Base-by-base conservation (phyloP, 2,888 invertebrate genomes). In the Chromoteleia sp. region DNA sequence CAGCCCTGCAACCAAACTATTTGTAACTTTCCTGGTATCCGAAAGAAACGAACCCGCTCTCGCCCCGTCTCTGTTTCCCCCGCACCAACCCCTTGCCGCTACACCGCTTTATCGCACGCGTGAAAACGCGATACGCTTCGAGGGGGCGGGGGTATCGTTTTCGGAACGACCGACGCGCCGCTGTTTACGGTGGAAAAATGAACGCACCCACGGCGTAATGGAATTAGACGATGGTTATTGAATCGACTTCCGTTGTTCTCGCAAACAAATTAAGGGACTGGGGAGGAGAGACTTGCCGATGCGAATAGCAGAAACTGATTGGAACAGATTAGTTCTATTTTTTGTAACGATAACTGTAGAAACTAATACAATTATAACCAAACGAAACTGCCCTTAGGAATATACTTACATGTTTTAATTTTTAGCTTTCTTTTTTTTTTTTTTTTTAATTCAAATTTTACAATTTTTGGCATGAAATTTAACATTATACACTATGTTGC, bases 11-110 rank as follows among this genome's bases (percentile, higher is more conserved):
- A 91, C 91, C 91, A 91, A 91, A 91, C 91, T 92, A 91, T 91
- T 91, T 92, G 91, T 91, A 92, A 92, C 91, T 91, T 91, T 91
- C 91, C 91, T 91, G 91, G 91, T 91, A 92, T 92, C 91, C 91
- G 90, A 91, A 92, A 92, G 91, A 91, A 90, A 92, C 91, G 91
- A 91, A 89, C 88, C 89, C 86, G 86, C 85, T 85, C 78, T 75
- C 83, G 71, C 81, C 58, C 58, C 54, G 36, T 77, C 77, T 45
- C 77, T 54, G 43, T 48, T 75, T 54, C 48, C 56, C 65, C 56
- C 45, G n/a, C 39, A 67, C 70, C 83, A 78, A 83, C 52, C 41
- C 81, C 74, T 52, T 12, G 1, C 52, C 41, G 39, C 21, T 52
- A 48, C 52, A 48, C 43, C 39, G 54, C 14, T 52, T 76, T 73